These are phyloP conservation scores for Balearica regulorum DNA, from an alignment of 2,797 vertebrate genomes.

Conservation along the genomic window DNA sequence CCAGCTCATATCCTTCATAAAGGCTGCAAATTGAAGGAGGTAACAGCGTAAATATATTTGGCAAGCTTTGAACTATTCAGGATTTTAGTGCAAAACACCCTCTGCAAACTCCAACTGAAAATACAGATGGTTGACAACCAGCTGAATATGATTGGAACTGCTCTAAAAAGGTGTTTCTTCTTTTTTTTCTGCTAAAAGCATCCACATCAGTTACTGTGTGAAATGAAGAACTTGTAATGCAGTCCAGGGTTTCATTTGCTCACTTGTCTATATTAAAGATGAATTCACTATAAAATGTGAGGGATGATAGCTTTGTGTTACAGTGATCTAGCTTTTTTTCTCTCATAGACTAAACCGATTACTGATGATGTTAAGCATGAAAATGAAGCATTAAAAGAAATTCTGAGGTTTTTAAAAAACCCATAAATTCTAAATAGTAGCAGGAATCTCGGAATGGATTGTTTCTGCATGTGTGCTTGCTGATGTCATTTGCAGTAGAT, in stretches of 20 bases:
- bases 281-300: background rate
- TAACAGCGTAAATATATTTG: background rate
- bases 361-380: background rate
- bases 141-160: background rate
- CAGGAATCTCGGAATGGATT: background rate
- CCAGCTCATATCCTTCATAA: background rate
- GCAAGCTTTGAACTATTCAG: background rate
- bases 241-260: background rate
- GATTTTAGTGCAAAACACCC: background rate
- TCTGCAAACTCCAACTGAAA: background rate
- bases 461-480: background rate
- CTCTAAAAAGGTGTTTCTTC: background rate
- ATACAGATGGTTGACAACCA: background rate
- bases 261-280: background rate
- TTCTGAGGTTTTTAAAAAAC: background rate
- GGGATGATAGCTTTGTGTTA: background rate
- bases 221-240: background rate
- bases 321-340: background rate
- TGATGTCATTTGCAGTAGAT: slow-evolving; percentile 18
- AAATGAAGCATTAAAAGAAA: slow-evolving; percentile 11
- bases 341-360: background rate
- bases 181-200: background rate
- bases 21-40: background rate
- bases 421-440: background rate
- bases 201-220: background rate